These are phyloP conservation scores for Oophaga sylvatica DNA, from an alignment of 2,797 vertebrate genomes.

Conservation along the genomic window DNA sequence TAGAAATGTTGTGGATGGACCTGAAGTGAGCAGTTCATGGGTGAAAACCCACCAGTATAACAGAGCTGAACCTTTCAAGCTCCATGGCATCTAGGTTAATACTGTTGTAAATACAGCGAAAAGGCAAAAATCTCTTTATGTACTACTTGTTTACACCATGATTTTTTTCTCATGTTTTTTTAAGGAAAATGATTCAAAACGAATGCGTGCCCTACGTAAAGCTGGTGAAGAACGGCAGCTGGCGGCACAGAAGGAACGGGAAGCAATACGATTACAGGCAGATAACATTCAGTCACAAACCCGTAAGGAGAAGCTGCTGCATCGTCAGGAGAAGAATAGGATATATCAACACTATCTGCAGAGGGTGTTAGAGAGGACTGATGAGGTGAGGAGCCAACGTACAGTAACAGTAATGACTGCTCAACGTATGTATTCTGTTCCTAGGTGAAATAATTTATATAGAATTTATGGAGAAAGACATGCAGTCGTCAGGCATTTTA, in stretches of 20 bases:
- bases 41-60: no score
- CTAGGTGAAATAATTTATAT: not conserved
- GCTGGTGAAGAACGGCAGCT: constrained; percentile 62
- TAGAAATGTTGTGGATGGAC: no score
- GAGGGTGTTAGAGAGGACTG: constrained; percentile 66
- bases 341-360: constrained; percentile 73
- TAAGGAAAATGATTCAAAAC: constrained; percentile 74
- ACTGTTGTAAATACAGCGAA: no score
- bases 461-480: no score
- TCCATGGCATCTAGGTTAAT: no score
- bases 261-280: constrained; percentile 66
- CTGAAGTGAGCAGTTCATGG: no score
- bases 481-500: no score
- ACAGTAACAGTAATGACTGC: not conserved
- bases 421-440: not conserved
- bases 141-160: not conserved
- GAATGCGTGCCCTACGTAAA: constrained; percentile 63
- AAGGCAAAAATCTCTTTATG: no score
- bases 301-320: constrained; percentile 68
- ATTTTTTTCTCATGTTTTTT: not conserved
- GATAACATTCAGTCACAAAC: constrained; percentile 66
- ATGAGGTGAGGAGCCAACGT: constrained; percentile 69
- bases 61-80: no score
- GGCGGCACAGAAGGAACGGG: constrained; percentile 54
- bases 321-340: constrained; percentile 64